A percentile compares a stretch with the other conserved stretches of the same genome.
Conservation (phyloP, 2,888 invertebrate species). For the Stomorhina lunata region DNA sequence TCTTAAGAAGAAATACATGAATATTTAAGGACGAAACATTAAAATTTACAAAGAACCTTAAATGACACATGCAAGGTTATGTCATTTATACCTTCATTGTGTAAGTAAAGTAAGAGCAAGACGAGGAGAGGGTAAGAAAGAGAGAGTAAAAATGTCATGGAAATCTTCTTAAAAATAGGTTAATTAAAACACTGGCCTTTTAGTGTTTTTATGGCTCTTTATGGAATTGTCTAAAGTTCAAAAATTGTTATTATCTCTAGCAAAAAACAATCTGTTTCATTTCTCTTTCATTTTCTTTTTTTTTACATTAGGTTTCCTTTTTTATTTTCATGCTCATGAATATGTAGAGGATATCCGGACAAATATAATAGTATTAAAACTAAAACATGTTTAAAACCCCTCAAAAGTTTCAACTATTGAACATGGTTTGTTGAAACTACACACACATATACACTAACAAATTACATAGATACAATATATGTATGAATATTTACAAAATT, state of each 20-base stretch:
- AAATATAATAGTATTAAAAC: conserved; percentile 16
- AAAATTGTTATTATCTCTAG: conserved; percentile 50
- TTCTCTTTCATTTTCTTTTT: neutral
- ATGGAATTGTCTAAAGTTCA: conserved; percentile 66
- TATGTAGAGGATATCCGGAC: neutral
- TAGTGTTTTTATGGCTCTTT: conserved; percentile 67
- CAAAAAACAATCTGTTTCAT: conserved; percentile 1
- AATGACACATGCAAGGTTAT: too few species aligned
- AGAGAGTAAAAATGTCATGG: conserved; percentile 24
- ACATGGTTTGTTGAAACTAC: neutral
- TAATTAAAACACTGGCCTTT: conserved; percentile 70
- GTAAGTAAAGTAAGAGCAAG: neutral
- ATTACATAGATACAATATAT: too few species aligned
- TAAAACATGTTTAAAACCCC: conserved; percentile 19
- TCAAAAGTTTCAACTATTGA: neutral
- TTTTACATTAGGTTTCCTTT: neutral
- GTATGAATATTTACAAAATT: too few species aligned
- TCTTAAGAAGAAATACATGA: too few species aligned
- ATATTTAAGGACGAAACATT: too few species aligned
- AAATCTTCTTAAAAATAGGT: conserved; percentile 67
- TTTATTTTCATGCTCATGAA: neutral
- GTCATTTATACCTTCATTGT: neutral
- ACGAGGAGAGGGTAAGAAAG: neutral
- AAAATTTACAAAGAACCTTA: too few species aligned
- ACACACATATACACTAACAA: neutral